A percentile compares a stretch with the other conserved stretches of the same genome.
Evolutionary conservation across 2,113 vertebrate species (phyloP).

Genomic region (Pygoscelis antarcticus): DNA sequence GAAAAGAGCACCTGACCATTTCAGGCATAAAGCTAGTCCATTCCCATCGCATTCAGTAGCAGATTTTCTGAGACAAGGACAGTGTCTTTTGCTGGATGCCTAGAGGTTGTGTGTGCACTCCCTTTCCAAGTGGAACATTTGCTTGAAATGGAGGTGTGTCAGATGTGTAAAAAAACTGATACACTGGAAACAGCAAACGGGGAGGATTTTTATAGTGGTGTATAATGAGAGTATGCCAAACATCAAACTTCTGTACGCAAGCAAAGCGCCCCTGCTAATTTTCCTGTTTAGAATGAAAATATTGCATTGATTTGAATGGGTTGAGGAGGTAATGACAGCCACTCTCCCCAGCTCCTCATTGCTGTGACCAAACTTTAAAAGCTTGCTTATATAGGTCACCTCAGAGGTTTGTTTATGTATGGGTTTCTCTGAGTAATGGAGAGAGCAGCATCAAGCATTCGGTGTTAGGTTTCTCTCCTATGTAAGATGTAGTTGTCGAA

Average conservation of each 20-base stretch:
- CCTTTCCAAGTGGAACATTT: background rate
- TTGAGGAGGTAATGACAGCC: background rate
- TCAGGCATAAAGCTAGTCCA: background rate
- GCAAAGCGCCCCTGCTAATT: background rate
- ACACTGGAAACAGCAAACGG: background rate
- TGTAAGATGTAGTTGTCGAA: background rate
- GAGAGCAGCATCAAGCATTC: background rate
- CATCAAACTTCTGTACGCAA: background rate
- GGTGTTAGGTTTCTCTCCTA: background rate
- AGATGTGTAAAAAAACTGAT: background rate
- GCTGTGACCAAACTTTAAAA: background rate
- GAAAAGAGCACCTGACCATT: background rate
- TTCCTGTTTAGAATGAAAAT: background rate
- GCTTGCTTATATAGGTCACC: background rate
- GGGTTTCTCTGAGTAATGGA: background rate
- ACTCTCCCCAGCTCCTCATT: background rate
- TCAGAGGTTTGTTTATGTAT: background rate
- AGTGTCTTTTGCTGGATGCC: background rate
- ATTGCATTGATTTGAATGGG: background rate
- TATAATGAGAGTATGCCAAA: background rate
- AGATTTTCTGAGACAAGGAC: background rate
- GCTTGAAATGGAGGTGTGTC: background rate
- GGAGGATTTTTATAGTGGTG: background rate
- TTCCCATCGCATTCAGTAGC: background rate
- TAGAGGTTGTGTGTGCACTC: background rate